A percentile compares a stretch with the other conserved stretches of the same genome.
These are phyloP conservation scores for Drosophila anomelani DNA, from an alignment of 2,888 invertebrate genomes.

Conservation along the genomic window DNA sequence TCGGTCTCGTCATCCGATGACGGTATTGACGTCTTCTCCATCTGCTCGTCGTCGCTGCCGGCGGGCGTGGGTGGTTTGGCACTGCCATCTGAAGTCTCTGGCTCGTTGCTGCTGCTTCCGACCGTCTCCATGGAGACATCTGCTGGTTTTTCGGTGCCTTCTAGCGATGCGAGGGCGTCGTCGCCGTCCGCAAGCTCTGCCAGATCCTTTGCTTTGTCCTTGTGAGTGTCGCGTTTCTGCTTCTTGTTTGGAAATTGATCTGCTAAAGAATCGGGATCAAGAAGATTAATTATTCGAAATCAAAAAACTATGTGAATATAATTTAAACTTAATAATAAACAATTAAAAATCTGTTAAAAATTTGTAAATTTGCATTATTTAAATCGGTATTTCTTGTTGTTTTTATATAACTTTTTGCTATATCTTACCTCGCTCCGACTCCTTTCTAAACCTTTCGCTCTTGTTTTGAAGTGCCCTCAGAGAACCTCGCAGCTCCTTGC, in stretches of 20 bases:
- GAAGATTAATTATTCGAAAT: not conserved
- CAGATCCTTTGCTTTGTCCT: slow-evolving; percentile 51
- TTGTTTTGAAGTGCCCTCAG: slow-evolving; percentile 82
- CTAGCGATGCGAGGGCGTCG: slow-evolving; percentile 7
- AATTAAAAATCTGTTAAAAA: too few relatives aligned
- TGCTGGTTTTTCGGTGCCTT: slow-evolving; percentile 18
- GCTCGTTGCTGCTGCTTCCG: slow-evolving; percentile 14
- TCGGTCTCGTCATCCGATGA: slow-evolving; percentile 68
- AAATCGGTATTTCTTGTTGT: too few relatives aligned
- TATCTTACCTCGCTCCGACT: slow-evolving; percentile 76
- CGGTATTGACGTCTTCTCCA: slow-evolving; percentile 57
- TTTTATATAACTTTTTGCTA: too few relatives aligned
- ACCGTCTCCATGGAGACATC: slow-evolving; percentile 55
- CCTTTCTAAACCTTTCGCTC: slow-evolving; percentile 80
- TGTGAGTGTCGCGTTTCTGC: slow-evolving; percentile 65
- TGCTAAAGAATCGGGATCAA: not conserved
- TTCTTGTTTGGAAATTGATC: slow-evolving; percentile 75
- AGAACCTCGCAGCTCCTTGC: slow-evolving; percentile 83
- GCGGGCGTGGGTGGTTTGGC: slow-evolving; percentile 32
- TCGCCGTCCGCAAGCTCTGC: slow-evolving; percentile 40
- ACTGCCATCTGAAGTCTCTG: slow-evolving; percentile 13
- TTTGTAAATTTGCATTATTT: too few relatives aligned
- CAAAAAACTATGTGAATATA: too few relatives aligned
- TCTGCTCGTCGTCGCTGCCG: slow-evolving; percentile 58
- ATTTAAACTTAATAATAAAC: too few relatives aligned